Conservation (phyloP, 2,888 invertebrate species). For the Synergus itoensis region DNA sequence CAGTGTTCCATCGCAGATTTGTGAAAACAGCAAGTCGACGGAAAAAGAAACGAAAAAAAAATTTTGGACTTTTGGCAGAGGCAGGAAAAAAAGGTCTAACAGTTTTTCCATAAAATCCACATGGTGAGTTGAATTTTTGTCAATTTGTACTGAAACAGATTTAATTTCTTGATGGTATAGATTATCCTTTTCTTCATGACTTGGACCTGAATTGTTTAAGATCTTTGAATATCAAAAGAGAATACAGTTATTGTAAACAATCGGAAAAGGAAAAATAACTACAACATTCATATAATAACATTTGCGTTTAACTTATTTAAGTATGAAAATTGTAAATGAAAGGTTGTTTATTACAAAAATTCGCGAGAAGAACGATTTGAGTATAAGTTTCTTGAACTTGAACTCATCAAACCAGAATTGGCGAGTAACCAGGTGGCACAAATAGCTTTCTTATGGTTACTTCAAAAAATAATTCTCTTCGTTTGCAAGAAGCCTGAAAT, state of each 20-base stretch:
- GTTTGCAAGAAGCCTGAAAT: background rate
- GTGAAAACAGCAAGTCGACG: constrained; percentile 58
- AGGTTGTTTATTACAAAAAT: background rate
- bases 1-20: constrained; percentile 52
- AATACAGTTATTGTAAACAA: no score
- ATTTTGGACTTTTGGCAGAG: constrained; percentile 75
- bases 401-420: constrained; percentile 49
- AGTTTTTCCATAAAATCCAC: constrained; percentile 80
- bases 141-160: background rate
- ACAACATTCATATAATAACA: no score
- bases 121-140: constrained; percentile 58
- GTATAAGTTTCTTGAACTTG: constrained; percentile 54
- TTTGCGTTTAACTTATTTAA: no score
- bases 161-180: constrained; percentile 1
- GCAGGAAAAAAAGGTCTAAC: constrained; percentile 80
- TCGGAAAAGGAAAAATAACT: no score
- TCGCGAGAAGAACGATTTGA: constrained; percentile 13
- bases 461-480: background rate
- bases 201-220: background rate
- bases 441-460: constrained; percentile 31
- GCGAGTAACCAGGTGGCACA: constrained; percentile 50
- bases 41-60: constrained; percentile 69
- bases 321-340: background rate
- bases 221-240: no score
- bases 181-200: background rate